Conservation (phyloP, 2,888 invertebrate species). For the Lithosia quadra region DNA sequence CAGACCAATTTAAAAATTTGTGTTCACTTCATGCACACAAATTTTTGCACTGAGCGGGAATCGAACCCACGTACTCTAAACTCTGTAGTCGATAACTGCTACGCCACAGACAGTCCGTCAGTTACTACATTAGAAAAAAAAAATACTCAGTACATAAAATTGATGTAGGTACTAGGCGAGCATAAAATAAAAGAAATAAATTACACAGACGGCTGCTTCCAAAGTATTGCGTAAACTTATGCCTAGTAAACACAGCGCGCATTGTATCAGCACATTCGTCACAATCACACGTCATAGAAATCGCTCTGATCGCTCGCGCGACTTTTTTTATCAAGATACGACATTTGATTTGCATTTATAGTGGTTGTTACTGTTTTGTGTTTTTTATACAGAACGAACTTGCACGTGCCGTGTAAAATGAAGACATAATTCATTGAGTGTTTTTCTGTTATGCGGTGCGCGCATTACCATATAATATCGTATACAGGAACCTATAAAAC, state of each 20-base stretch:
- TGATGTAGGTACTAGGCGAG: neutral
- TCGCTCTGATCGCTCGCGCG: conserved; percentile 25
- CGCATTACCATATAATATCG: neutral
- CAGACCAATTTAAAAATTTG: too few relatives aligned
- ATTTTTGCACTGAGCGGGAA: too few relatives aligned
- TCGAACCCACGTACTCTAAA: too few relatives aligned
- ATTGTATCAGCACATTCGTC: conserved; percentile 9
- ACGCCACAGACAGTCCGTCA: too few relatives aligned
- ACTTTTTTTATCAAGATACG: conserved; percentile 50
- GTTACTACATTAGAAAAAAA: too few relatives aligned
- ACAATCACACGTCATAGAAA: conserved; percentile 20
- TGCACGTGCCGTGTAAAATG: conserved; percentile 43
- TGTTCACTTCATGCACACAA: too few relatives aligned
- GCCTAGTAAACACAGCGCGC: neutral
- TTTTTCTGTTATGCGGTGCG: conserved; percentile 16
- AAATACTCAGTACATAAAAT: too few relatives aligned
- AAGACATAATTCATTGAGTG: conserved; percentile 36
- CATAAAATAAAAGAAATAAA: neutral
- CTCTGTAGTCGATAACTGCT: too few relatives aligned
- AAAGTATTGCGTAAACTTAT: neutral
- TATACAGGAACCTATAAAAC: too few relatives aligned
- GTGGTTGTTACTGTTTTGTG: conserved; percentile 36
- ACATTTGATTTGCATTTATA: conserved; percentile 42
- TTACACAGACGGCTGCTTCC: neutral
- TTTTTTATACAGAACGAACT: conserved; percentile 37